phyloP scores from a whole-genome alignment of 2,797 vertebrate genomes.

The Enteromius anoplus region DNA sequence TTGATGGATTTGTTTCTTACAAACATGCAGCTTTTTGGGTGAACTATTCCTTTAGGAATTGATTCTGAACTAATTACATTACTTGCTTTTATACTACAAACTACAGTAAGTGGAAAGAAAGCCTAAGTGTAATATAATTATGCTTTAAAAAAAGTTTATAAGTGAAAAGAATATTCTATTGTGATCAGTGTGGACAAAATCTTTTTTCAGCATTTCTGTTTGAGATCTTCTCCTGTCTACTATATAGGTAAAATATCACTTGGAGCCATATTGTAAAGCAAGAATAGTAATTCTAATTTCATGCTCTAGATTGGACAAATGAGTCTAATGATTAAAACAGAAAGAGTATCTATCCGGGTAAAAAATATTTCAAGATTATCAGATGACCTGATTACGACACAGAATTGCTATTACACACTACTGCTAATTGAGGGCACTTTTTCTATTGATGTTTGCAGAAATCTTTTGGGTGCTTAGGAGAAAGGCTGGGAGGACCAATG shows the following conservation, averaged over 20 bases:
- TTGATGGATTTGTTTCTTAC: not conserved
- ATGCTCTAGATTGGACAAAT: slow-evolving; percentile 3
- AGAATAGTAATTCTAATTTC: not conserved
- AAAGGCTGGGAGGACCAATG: slow-evolving; percentile 1
- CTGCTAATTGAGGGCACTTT: slow-evolving; percentile 14
- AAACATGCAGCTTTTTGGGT: not conserved
- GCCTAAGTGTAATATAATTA: not conserved
- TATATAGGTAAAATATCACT: not conserved
- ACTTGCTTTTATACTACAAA: not conserved
- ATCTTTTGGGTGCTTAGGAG: slow-evolving; percentile 26
- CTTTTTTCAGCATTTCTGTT: not conserved
- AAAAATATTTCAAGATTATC: slow-evolving; percentile 20
- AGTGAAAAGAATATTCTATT: not conserved
- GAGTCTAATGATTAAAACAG: not conserved
- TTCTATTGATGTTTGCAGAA: slow-evolving; percentile 9
- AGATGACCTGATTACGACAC: slow-evolving; percentile 7
- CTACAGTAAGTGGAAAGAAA: not conserved
- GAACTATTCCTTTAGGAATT: not conserved
- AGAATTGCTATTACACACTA: not conserved
- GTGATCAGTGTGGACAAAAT: not conserved
- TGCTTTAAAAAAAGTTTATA: not conserved
- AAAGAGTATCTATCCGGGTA: slow-evolving; percentile 1
- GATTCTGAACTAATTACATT: not conserved
- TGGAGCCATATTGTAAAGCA: not conserved
- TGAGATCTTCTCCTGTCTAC: not conserved